Conservation (phyloP, 23 tunicate species). For the Trididemnum clinides region DNA sequence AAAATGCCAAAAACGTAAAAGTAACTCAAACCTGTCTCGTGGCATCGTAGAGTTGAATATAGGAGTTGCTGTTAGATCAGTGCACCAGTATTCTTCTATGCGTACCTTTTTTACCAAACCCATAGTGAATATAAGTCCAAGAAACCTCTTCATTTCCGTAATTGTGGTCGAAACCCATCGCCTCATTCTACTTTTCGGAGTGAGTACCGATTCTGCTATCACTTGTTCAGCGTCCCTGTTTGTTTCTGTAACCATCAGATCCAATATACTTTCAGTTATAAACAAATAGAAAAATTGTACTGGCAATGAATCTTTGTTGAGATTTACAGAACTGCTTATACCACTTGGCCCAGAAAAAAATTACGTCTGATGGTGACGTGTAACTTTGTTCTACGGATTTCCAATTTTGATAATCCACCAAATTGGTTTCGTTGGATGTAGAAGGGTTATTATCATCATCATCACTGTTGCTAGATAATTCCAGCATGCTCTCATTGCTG, state of each 20-base stretch:
- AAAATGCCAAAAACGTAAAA: too few species aligned
- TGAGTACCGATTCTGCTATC: neutral
- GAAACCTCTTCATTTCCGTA: neutral
- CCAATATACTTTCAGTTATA: neutral
- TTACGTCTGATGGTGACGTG: neutral
- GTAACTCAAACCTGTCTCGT: too few species aligned
- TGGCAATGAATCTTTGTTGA: too few species aligned
- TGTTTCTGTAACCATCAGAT: neutral
- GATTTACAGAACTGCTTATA: neutral
- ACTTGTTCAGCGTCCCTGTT: neutral
- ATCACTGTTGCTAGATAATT: too few species aligned
- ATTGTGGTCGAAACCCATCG: neutral
- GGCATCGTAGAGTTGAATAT: too few species aligned
- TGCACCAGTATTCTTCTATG: neutral
- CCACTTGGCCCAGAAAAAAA: neutral
- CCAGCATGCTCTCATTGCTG: too few species aligned
- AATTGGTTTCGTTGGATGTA: neutral
- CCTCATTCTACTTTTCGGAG: neutral
- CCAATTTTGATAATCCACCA: neutral
- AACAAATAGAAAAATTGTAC: neutral
- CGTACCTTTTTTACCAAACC: neutral
- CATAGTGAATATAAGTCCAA: neutral
- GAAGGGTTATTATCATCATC: neutral
- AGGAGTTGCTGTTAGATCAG: neutral
- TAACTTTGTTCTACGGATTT: neutral